phyloP scores from a whole-genome alignment of 2,113 vertebrate species.

The Microtus pennsylvanicus region DNA sequence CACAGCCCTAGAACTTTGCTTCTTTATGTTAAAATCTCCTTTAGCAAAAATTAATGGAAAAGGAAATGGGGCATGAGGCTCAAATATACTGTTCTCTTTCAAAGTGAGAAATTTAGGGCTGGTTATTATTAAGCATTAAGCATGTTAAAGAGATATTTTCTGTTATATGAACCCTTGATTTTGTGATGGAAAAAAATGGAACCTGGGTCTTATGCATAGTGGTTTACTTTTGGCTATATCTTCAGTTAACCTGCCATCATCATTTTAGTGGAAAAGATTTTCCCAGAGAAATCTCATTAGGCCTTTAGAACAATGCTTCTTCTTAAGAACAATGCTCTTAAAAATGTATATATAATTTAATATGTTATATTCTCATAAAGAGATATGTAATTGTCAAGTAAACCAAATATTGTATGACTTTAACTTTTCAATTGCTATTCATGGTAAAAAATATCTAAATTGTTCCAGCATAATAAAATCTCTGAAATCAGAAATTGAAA shows the following conservation, averaged over 20 bases:
- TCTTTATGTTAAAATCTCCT: conserved; percentile 38
- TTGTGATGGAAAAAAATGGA: not conserved
- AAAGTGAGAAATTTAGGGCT: not conserved
- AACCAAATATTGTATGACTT: not conserved
- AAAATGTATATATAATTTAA: not conserved
- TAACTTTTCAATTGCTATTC: not conserved
- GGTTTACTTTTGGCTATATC: not conserved
- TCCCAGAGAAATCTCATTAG: conserved; percentile 59
- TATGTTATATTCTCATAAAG: not conserved
- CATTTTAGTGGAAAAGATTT: conserved; percentile 59
- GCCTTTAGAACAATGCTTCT: conserved; percentile 17
- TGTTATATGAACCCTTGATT: not conserved
- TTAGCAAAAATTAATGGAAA: conserved; percentile 50
- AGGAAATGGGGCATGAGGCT: conserved; percentile 64
- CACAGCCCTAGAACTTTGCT: conserved; percentile 44
- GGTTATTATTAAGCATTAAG: not conserved
- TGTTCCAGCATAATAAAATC: not conserved
- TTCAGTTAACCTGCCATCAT: conserved; percentile 32
- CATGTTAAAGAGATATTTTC: conserved; percentile 64
- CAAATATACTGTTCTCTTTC: not conserved
- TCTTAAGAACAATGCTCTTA: not conserved
- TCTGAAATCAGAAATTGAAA: too few relatives aligned
- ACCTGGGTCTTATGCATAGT: too few relatives aligned
- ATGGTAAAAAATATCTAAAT: not conserved
- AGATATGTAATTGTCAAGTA: not conserved